phyloP scores from a whole-genome alignment of 2,797 vertebrate species.

The Nyctalus aviator region DNA sequence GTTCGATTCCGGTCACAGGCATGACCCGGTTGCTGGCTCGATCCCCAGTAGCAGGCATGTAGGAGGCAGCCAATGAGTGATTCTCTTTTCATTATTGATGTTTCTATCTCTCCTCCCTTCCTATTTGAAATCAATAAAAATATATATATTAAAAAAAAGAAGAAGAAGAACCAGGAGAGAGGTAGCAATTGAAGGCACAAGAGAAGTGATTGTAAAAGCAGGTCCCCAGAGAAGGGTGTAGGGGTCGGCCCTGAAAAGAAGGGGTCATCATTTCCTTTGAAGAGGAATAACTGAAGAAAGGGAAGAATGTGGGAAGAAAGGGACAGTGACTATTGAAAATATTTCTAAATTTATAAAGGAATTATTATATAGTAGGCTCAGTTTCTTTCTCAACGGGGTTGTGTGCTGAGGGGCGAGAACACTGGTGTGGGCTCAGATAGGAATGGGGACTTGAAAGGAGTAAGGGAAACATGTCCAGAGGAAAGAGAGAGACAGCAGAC shows the following conservation, averaged over 20 bases:
- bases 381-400: neutral
- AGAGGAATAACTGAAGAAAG: neutral
- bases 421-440: neutral
- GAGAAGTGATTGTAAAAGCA: neutral
- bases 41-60: too few species aligned
- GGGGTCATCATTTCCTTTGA: neutral
- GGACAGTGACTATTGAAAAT: neutral
- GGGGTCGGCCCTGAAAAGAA: neutral
- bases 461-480: neutral
- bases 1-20: too few species aligned
- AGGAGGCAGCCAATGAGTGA: too few species aligned
- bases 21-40: too few species aligned
- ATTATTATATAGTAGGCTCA: neutral
- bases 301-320: slow-evolving; percentile 24
- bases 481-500: neutral
- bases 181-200: neutral
- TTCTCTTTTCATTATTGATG: too few species aligned
- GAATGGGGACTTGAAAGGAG: neutral
- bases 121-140: too few species aligned
- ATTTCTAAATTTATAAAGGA: slow-evolving; percentile 34
- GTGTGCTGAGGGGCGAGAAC: neutral
- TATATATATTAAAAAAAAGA: too few species aligned
- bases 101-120: too few species aligned
- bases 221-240: neutral
- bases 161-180: neutral